Evolutionary conservation across 2,888 invertebrate genomes (phyloP).

Genomic region (Eueremaeus valkanovi): DNA sequence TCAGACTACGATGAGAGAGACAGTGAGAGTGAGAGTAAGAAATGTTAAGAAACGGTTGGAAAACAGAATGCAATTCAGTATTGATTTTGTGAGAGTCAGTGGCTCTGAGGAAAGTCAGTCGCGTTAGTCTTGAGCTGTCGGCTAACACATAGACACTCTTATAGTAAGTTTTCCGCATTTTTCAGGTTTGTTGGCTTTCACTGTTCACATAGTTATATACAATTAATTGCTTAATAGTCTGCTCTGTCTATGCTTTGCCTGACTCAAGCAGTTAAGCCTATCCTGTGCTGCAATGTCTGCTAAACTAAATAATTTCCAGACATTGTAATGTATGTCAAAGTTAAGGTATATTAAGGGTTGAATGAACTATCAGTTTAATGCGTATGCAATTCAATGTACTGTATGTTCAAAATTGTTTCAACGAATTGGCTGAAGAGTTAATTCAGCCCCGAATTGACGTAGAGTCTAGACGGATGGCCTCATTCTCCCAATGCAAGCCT

Average conservation of each 20-base stretch:
- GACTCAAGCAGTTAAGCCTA: too few species aligned
- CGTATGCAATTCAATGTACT: background rate
- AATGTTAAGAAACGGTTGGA: too few species aligned
- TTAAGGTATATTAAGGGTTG: constrained; percentile 18
- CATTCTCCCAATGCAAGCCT: background rate
- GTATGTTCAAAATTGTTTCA: background rate
- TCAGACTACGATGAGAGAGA: too few species aligned
- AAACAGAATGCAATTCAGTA: too few species aligned
- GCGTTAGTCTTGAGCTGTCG: background rate
- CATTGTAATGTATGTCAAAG: constrained; percentile 15
- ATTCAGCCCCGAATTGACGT: constrained; percentile 17
- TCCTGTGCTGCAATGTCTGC: constrained; percentile 4
- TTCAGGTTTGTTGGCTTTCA: constrained; percentile 9
- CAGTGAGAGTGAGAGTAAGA: too few species aligned
- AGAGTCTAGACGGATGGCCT: constrained; percentile 3
- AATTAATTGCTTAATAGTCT: background rate
- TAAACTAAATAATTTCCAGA: constrained; percentile 5
- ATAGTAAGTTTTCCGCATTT: constrained; percentile 1
- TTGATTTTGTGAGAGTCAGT: background rate
- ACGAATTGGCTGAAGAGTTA: background rate
- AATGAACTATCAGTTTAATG: constrained; percentile 23
- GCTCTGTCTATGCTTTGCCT: background rate
- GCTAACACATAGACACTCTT: too few species aligned
- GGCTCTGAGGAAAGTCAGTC: background rate
- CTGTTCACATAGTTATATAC: background rate